Percentiles rank a stretch among this genome's conserved stretches.
phyloP scores from a whole-genome alignment of 2,888 invertebrate species.

The Agrochola litura region DNA sequence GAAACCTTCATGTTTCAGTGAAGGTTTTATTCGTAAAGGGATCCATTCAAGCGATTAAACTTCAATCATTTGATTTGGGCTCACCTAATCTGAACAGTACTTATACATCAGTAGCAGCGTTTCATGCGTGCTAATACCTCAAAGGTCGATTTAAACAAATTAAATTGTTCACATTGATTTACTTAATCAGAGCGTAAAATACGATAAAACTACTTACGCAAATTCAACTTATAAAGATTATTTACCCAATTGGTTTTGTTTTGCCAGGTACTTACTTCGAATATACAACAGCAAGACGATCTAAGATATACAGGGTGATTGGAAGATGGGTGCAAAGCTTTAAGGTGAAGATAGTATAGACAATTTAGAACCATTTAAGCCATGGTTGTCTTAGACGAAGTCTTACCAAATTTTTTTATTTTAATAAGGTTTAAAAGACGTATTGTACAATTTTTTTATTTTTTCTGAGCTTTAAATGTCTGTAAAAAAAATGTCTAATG shows the following conservation, averaged over 20 bases:
- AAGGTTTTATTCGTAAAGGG: not conserved
- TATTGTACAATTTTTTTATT: no score
- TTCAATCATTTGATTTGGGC: not conserved
- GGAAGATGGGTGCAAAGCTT: no score
- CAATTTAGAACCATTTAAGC: no score
- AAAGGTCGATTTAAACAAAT: conserved; percentile 35
- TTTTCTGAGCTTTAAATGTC: no score
- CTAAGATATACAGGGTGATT: no score
- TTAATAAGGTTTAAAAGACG: no score
- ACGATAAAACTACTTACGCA: conserved; percentile 40
- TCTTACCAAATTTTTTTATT: no score
- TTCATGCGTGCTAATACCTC: conserved; percentile 29
- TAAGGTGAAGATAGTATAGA: no score
- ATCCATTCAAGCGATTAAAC: conserved; percentile 8
- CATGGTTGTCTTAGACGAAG: no score
- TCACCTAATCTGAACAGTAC: conserved; percentile 3
- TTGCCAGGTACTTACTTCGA: conserved; percentile 1
- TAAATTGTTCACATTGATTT: conserved; percentile 26
- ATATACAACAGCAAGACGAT: not conserved
- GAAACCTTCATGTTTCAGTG: no score
- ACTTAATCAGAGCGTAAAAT: conserved; percentile 54
- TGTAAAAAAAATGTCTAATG: no score
- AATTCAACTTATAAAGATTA: conserved; percentile 32
- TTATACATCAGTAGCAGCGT: not conserved
- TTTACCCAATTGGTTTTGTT: conserved; percentile 20